These are phyloP conservation scores for Pseudomugil tenellus DNA, from an alignment of 2,797 vertebrate species.

Conservation along the genomic window DNA sequence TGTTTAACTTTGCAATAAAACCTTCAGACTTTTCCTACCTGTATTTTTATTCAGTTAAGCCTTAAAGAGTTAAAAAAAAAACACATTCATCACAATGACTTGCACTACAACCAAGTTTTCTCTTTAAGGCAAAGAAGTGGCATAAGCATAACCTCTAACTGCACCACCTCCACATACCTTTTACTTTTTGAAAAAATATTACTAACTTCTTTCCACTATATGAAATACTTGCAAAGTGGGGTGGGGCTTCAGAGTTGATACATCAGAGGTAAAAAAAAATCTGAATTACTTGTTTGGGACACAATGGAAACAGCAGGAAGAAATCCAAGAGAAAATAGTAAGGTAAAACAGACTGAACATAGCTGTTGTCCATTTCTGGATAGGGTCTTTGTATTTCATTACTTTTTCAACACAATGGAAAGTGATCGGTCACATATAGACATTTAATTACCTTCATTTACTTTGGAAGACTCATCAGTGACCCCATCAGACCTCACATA, in stretches of 20 bases:
- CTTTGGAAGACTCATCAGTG: conserved; percentile 10
- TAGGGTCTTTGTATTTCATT: conserved; percentile 31
- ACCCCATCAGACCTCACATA: conserved; percentile 37
- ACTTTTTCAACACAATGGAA: conserved; percentile 27
- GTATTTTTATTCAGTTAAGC: background rate
- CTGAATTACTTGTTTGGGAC: conserved; percentile 15
- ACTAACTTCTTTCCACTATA: conserved; percentile 82
- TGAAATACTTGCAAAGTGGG: conserved; percentile 82
- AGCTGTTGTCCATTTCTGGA: conserved; percentile 14
- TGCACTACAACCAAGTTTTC: background rate
- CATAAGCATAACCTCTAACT: conserved; percentile 18
- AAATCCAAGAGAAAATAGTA: conserved; percentile 26
- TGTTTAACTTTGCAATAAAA: no score
- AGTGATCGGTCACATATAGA: conserved; percentile 21
- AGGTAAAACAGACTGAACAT: conserved; percentile 32
- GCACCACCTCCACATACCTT: conserved; percentile 6
- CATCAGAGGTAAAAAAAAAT: background rate
- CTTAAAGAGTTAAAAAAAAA: background rate
- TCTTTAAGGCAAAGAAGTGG: background rate
- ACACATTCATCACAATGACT: background rate
- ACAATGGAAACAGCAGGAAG: conserved; percentile 25
- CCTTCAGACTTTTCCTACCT: no score
- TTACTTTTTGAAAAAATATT: conserved; percentile 38
- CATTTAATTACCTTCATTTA: background rate
- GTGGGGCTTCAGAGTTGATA: conserved; percentile 51